Percentiles rank a stretch among this genome's conserved stretches.
phyloP scores from a whole-genome alignment of 2,113 vertebrate species.

The Phrynosoma blainvillii region DNA sequence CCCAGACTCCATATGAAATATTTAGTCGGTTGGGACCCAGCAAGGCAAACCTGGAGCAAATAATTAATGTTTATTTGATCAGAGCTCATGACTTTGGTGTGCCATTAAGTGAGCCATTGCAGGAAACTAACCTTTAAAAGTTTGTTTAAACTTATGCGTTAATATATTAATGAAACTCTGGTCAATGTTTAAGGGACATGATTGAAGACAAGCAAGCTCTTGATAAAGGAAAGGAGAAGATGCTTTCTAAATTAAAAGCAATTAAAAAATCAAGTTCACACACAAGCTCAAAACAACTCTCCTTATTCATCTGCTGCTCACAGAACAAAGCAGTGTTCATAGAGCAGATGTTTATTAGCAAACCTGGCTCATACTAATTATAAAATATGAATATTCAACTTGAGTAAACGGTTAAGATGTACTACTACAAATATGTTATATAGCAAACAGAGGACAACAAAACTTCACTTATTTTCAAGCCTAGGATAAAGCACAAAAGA shows the following conservation, averaged over 20 bases:
- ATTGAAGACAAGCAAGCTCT: constrained; percentile 8
- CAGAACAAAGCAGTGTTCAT: constrained; percentile 2
- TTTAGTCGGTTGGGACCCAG: constrained; percentile 68
- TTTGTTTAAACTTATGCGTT: constrained; percentile 69
- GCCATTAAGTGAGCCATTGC: constrained; percentile 58
- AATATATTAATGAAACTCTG: constrained; percentile 63
- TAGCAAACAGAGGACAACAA: too few relatives aligned
- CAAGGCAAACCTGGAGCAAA: constrained; percentile 65
- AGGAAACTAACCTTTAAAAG: constrained; percentile 61
- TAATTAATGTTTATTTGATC: constrained; percentile 76
- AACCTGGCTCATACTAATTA: constrained; percentile 41
- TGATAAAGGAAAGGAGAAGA: constrained; percentile 1
- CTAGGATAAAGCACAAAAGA: background rate
- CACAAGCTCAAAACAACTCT: constrained; percentile 10
- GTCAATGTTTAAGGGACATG: constrained; percentile 58
- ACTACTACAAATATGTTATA: background rate
- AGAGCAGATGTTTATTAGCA: constrained; percentile 21
- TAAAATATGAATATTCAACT: constrained; percentile 42
- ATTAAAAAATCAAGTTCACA: constrained; percentile 44
- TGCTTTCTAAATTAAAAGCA: constrained; percentile 38
- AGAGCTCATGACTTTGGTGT: constrained; percentile 59
- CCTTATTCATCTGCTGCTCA: constrained; percentile 10
- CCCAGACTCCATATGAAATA: constrained; percentile 67
- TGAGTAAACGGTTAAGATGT: constrained; percentile 8
- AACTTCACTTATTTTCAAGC: background rate